Percentiles rank a stretch among this genome's conserved stretches.
Conservation (phyloP, 2,888 invertebrate species). For the Epinotia ramella region DNA sequence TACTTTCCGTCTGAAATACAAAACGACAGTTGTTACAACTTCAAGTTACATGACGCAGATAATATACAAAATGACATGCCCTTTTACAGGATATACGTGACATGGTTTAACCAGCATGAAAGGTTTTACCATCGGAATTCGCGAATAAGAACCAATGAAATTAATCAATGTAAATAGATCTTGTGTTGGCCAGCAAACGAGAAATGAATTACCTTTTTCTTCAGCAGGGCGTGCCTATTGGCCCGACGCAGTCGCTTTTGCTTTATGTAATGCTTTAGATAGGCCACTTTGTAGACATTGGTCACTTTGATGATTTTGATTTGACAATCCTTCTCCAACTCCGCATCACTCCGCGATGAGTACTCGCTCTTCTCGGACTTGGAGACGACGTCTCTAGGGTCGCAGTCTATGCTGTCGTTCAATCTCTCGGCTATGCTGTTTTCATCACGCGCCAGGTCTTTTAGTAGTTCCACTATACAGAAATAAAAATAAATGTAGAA, state of each 20-base stretch:
- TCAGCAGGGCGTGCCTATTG: conserved; percentile 67
- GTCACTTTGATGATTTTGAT: conserved; percentile 78
- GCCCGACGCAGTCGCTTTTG: conserved; percentile 72
- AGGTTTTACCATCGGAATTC: too few species aligned
- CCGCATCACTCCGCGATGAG: conserved; percentile 64
- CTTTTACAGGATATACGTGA: too few species aligned
- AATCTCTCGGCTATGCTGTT: conserved; percentile 57
- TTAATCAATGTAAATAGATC: too few species aligned
- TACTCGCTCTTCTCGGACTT: conserved; percentile 61
- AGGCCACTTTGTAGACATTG: conserved; percentile 77
- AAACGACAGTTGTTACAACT: background rate
- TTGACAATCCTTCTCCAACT: conserved; percentile 65
- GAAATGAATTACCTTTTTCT: conserved; percentile 67
- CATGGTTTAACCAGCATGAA: background rate
- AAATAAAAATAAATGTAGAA: conserved; percentile 48
- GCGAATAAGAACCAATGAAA: too few species aligned
- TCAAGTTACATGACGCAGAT: background rate
- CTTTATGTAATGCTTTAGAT: conserved; percentile 75
- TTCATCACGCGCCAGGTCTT: conserved; percentile 64
- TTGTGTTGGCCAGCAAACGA: background rate
- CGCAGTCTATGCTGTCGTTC: conserved; percentile 44
- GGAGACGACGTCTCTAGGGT: conserved; percentile 37
- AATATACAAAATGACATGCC: too few species aligned
- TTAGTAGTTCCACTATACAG: conserved; percentile 66
- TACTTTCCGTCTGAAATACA: conserved; percentile 67